Conservation (phyloP, 1,140 invertebrate species). For the Penaeus japonicus region DNA sequence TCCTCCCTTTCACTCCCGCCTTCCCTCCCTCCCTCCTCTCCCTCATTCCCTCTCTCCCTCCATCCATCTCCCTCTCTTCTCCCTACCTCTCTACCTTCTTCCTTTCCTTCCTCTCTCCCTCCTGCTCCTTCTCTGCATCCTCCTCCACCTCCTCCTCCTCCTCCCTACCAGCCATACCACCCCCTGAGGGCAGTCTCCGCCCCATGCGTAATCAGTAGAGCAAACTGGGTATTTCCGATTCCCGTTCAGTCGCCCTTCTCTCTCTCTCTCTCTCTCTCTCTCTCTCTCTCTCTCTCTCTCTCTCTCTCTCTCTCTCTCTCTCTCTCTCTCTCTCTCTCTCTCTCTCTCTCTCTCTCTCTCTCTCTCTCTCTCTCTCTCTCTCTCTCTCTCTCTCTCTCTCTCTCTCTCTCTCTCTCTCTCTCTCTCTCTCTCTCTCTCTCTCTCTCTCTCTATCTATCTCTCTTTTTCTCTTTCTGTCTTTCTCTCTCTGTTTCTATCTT, state of each 20-base stretch:
- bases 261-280: too few relatives aligned
- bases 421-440: neutral
- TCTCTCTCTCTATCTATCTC: neutral
- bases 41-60: neutral
- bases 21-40: neutral
- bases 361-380: too few relatives aligned
- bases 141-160: neutral
- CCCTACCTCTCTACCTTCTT: neutral
- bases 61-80: neutral
- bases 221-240: too few relatives aligned
- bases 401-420: too few relatives aligned
- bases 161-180: neutral
- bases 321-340: too few relatives aligned
- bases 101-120: neutral
- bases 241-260: too few relatives aligned
- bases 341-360: too few relatives aligned
- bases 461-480: neutral
- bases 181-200: too few relatives aligned
- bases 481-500: neutral
- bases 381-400: neutral
- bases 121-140: neutral
- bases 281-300: too few relatives aligned
- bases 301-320: too few relatives aligned
- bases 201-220: too few relatives aligned
- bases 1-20: neutral